Conservation (phyloP, 2,113 vertebrate species). For the Phrynosoma platyrhinos region DNA sequence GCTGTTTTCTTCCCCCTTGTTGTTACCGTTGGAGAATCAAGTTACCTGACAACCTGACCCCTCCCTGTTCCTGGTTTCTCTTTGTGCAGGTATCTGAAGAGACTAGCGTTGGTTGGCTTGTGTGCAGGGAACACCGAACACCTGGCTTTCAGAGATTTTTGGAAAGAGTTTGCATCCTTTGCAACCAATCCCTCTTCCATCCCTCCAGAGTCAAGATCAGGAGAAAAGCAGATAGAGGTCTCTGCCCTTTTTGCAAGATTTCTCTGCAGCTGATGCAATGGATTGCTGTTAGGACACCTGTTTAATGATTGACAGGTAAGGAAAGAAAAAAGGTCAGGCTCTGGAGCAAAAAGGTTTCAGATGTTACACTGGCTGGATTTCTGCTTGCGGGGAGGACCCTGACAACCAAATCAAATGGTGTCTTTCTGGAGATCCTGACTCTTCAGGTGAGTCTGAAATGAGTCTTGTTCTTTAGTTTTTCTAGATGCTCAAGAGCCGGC, state of each 20-base stretch:
- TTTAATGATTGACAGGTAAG: constrained; percentile 34
- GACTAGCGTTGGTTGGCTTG: too few species aligned
- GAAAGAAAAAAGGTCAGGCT: background rate
- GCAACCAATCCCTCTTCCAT: too few species aligned
- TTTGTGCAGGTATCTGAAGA: background rate
- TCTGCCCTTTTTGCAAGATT: too few species aligned
- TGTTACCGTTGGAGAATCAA: constrained; percentile 22
- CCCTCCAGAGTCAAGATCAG: background rate
- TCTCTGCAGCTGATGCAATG: background rate
- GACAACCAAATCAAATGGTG: too few species aligned
- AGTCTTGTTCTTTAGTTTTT: too few species aligned
- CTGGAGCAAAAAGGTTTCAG: background rate
- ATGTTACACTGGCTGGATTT: too few species aligned
- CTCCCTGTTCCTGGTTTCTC: background rate
- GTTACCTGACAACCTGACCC: constrained; percentile 38
- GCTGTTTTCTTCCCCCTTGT: constrained; percentile 4
- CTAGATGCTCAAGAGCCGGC: too few species aligned
- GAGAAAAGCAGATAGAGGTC: background rate
- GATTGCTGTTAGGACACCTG: background rate
- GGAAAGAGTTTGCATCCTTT: background rate
- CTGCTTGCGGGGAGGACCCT: background rate
- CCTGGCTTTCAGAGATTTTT: background rate
- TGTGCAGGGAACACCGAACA: background rate
- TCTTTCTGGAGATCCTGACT: too few species aligned
- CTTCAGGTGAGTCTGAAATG: too few species aligned